phyloP scores from a whole-genome alignment of 2,113 vertebrate species.

The Salvator merianae region DNA sequence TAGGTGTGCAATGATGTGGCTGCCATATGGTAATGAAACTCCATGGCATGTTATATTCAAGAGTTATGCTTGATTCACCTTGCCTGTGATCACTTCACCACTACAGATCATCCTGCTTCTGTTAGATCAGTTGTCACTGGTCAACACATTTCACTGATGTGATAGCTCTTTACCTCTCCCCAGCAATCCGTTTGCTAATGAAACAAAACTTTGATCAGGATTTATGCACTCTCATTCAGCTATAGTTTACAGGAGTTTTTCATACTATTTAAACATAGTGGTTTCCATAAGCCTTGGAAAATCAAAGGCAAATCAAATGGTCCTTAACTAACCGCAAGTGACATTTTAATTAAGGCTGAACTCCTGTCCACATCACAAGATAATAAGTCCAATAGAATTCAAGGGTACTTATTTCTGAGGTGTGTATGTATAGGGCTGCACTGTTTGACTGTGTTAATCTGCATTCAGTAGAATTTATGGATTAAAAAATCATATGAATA shows the following conservation, averaged over 20 bases:
- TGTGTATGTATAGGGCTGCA: no score
- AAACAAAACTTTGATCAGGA: not conserved
- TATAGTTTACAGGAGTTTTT: not conserved
- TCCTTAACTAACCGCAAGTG: no score
- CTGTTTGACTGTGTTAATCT: no score
- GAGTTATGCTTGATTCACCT: not conserved
- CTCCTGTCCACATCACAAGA: no score
- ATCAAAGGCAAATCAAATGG: not conserved
- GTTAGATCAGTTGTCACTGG: not conserved
- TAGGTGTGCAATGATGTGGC: not conserved
- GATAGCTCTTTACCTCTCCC: not conserved
- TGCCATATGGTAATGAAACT: not conserved
- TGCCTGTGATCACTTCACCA: not conserved
- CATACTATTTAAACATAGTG: not conserved
- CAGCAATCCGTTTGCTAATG: not conserved
- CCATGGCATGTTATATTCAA: not conserved
- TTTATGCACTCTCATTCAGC: no score
- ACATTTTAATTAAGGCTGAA: not conserved
- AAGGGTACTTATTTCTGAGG: no score
- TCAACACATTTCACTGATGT: not conserved
- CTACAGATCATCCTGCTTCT: not conserved
- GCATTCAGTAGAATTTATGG: not conserved
- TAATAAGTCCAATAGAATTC: no score
- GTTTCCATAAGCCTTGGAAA: not conserved
- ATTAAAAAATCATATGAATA: not conserved